Evolutionary conservation across 2,797 vertebrate genomes (phyloP).

Genomic region (Anguilla anguilla): DNA sequence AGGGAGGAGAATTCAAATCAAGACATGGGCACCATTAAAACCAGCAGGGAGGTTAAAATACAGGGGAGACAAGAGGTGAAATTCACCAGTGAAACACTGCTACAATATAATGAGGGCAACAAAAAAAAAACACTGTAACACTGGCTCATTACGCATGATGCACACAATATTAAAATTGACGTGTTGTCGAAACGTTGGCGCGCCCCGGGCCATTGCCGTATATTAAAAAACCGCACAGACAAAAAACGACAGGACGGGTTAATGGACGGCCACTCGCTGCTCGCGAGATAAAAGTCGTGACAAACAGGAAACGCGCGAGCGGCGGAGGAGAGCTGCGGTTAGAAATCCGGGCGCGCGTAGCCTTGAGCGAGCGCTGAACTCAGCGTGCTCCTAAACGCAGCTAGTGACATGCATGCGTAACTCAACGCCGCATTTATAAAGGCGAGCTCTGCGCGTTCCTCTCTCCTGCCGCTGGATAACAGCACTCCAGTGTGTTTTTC

Average conservation of each 20-base stretch:
- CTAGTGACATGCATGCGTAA: background rate
- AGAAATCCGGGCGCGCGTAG: background rate
- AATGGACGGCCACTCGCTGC: background rate
- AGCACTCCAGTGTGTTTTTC: too few relatives aligned
- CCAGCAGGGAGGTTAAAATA: background rate
- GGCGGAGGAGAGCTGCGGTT: background rate
- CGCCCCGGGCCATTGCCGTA: conserved; percentile 50
- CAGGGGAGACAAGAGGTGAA: background rate
- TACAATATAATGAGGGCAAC: background rate
- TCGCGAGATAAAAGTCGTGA: background rate
- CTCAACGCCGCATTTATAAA: background rate
- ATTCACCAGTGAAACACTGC: background rate
- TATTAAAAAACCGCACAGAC: conserved; percentile 56
- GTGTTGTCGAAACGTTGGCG: conserved; percentile 45
- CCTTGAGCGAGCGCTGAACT: background rate
- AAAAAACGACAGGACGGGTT: conserved; percentile 39
- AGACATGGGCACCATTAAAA: background rate
- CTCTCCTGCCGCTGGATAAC: background rate
- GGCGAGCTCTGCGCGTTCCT: background rate
- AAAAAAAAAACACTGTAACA: background rate
- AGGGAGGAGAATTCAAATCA: conserved; percentile 42
- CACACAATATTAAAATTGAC: conserved; percentile 32
- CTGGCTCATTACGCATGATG: background rate
- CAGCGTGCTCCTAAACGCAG: background rate
- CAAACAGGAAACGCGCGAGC: background rate